Evolutionary conservation across 2,113 vertebrate species (phyloP).

Genomic region (Vanacampus margaritifer): DNA sequence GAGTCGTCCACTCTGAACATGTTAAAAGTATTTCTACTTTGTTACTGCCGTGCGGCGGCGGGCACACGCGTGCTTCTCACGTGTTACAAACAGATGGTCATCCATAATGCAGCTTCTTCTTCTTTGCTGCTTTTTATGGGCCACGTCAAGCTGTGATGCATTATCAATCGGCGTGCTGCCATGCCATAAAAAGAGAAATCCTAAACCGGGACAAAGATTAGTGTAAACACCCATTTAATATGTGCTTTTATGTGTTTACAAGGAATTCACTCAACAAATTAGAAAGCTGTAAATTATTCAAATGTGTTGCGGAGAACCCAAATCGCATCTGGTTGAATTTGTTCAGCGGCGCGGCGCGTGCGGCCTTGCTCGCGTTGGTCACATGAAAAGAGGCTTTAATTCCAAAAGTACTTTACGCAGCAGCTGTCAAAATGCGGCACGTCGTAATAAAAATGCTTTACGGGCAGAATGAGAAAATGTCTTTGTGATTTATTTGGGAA

Average conservation of each 20-base stretch:
- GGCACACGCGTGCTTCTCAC: constrained; percentile 56
- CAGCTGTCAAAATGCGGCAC: not conserved
- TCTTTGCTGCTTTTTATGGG: constrained; percentile 62
- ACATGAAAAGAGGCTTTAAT: not conserved
- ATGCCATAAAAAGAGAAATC: constrained; percentile 62
- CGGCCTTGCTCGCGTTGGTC: not conserved
- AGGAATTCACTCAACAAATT: constrained; percentile 10
- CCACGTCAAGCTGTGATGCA: constrained; percentile 67
- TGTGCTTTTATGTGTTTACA: constrained; percentile 1
- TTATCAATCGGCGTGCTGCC: constrained; percentile 67
- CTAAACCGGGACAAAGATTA: constrained; percentile 48
- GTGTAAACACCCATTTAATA: constrained; percentile 39
- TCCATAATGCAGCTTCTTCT: constrained; percentile 72
- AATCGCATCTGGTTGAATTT: constrained; percentile 3
- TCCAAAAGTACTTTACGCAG: not conserved
- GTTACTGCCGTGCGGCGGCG: constrained; percentile 33
- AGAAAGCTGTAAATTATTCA: constrained; percentile 14
- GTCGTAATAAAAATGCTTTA: not conserved
- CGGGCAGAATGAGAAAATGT: not conserved
- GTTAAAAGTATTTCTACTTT: not conserved
- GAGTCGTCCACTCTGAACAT: no score
- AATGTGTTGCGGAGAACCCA: constrained; percentile 7
- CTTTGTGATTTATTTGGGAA: not conserved
- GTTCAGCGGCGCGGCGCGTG: not conserved
- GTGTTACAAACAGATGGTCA: constrained; percentile 70